phyloP scores from a whole-genome alignment of 1,140 invertebrate species.

The Apis laboriosa region DNA sequence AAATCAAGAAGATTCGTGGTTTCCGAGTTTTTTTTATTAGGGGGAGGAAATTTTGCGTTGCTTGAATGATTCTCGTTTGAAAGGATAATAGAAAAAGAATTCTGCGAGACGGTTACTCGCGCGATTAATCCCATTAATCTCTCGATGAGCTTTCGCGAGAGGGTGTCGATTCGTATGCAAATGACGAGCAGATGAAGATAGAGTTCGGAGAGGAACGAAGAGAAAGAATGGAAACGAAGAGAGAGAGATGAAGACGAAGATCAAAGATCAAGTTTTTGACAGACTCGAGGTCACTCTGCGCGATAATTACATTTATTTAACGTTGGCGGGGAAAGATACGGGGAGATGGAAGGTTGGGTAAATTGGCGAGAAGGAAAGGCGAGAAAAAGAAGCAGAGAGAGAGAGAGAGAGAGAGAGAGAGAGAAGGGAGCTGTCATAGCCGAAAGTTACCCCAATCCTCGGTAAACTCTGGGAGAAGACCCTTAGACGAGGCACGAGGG shows the following conservation, averaged over 20 bases:
- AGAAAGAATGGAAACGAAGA: not conserved
- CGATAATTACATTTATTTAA: conserved; percentile 41
- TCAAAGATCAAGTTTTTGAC: conserved; percentile 62
- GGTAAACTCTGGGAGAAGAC: conserved; percentile 64
- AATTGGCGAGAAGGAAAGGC: conserved; percentile 23
- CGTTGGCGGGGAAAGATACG: conserved; percentile 33
- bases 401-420: not conserved
- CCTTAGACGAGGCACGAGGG: conserved; percentile 60
- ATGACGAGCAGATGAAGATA: not conserved
- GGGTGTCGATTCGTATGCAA: not conserved
- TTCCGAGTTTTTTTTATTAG: no score
- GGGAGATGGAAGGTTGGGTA: not conserved
- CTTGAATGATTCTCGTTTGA: no score
- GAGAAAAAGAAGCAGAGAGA: conserved; percentile 13
- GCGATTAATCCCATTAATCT: not conserved
- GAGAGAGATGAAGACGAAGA: not conserved
- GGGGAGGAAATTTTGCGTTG: no score
- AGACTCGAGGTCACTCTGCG: conserved; percentile 51
- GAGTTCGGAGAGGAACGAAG: not conserved
- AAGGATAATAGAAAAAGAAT: no score
- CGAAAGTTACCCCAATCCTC: conserved; percentile 71
- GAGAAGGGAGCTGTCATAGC: conserved; percentile 59
- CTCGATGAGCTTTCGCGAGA: not conserved
- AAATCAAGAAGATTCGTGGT: no score
- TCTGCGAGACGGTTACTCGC: not conserved